Evolutionary conservation across 2,888 invertebrate genomes (phyloP), one percentile per base, ranked within the genome.

Genomic region (Julus scandinavius): DNA sequence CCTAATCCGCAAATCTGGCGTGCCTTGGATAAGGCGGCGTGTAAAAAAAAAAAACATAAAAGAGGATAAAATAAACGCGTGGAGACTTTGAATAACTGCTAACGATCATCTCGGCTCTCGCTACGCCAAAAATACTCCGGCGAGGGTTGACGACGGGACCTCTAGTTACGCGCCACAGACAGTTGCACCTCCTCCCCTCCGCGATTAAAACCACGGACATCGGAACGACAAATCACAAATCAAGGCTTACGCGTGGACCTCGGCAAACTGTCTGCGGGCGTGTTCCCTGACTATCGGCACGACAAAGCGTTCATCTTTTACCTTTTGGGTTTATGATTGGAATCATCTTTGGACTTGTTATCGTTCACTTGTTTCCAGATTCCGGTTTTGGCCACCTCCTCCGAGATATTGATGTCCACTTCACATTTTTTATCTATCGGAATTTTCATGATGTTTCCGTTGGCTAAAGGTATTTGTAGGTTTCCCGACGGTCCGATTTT

Each of bases 361-460:
- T 95, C 95, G 92, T 96, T 97, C 17, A 97, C 96, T 93, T 97
- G 96, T 91, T 97, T 96, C 98, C 98, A 99, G 91, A 98, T 96
- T 54, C 97, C 96, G 49, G 96, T 96, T 92, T 97, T 97, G 92
- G 97, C 96, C 88, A 98, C 96, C 92, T 98, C 98, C 92, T 98
- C 98, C 7, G 97, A 96, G 91, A 98, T 96, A 92, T 97, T 97
- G 91, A 97, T 96, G 58, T 91, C 91, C 38, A 91, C 90, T 17
- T 91, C 91, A 88, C 92, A 91, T 91, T 92, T 90, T 87, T 92
- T 91, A 80, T 96, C 94, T 90, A 96, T 92, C 1, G 97, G 97
- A 90, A 97, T 97, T 92, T 97, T 97, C 95, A 97, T 96, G 88
- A 97, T 95, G 92, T 97, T 97, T 87, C 97, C 97, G 92, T 97